Conservation (phyloP, 2,888 invertebrate species). For the Leucania comma region DNA sequence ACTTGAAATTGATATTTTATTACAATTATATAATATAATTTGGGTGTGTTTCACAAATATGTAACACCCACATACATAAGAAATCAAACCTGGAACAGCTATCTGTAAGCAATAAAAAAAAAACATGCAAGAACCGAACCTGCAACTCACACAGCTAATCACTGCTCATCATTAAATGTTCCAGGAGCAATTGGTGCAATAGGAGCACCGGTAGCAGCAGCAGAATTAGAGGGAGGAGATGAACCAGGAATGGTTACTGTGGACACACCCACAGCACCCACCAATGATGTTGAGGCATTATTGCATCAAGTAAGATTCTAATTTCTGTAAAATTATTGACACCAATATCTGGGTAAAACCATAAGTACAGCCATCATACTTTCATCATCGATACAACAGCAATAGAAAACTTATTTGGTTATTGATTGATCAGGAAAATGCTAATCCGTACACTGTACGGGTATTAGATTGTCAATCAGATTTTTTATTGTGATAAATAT, state of each 20-base stretch:
- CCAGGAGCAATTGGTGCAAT: constrained; percentile 82
- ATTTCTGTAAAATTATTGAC: neutral
- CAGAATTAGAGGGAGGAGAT: constrained; percentile 96
- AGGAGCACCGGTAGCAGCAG: constrained; percentile 91
- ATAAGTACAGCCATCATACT: neutral
- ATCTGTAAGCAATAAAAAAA: too few relatives aligned
- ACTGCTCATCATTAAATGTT: constrained; percentile 8
- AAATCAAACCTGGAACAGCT: too few relatives aligned
- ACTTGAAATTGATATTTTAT: too few relatives aligned
- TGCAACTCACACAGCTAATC: too few relatives aligned
- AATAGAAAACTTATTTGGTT: neutral
- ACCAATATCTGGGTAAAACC: neutral
- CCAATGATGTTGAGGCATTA: constrained; percentile 92
- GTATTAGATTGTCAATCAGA: neutral
- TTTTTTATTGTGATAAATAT: neutral
- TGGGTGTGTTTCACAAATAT: too few relatives aligned
- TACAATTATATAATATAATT: too few relatives aligned
- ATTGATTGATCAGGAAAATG: neutral
- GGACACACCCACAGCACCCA: constrained; percentile 94
- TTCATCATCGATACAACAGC: neutral
- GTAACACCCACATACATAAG: too few relatives aligned
- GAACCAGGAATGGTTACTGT: constrained; percentile 95
- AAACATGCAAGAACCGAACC: too few relatives aligned
- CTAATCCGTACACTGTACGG: neutral
- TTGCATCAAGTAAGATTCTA: constrained; percentile 91